Base-by-base conservation (phyloP, 2,888 invertebrate genomes). In the Eueremaeus valkanovi region DNA sequence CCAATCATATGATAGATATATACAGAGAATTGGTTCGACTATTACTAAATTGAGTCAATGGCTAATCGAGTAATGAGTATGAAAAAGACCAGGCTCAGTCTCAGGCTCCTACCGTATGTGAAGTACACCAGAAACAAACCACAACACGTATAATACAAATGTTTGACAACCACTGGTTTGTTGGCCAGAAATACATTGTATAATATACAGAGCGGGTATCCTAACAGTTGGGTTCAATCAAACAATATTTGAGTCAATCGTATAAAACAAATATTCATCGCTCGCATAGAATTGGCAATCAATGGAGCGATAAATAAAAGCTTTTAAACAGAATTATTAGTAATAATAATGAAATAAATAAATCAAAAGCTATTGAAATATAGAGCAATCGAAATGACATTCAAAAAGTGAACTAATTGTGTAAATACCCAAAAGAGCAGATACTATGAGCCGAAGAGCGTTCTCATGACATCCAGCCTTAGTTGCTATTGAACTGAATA, bases 121-220 rank as follows among this genome's bases (percentile, higher is more conserved):
- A 90, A 94, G 80, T 88, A 89, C 72, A 92, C 92, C 79, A 95
- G 85, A 1, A 87, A 84, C 6, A 93, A 82, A 18, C 95, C 95
- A 78, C 88, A 87, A 0, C 85, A 29, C 9, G 89, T 86, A 82
- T 94, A 92, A 84, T 87, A 94, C 13, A 90, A 73, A 82, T 95
- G 91, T 82, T 93, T 90, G 42, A 86, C 72, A 27, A 82, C 80
- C 21, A 87, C 85, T 55, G 84, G 81, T 80, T 87, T 86, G 21
- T 87, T 87, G 80, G 87, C 87, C 1, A 91, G 79, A 70, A 84
- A 83, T 75, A 85, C 83, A 72, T 90, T 86, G 82, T 92, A 89
- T 72, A 90, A 78, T 27, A 88, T 82, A 9, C 90, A 90, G 76
- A 92, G 83, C 0, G 91, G 91, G 83, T 91, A 92, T 74, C 90